Evolutionary conservation across 2,888 invertebrate genomes (phyloP).

Genomic region (Drosophila falleni): DNA sequence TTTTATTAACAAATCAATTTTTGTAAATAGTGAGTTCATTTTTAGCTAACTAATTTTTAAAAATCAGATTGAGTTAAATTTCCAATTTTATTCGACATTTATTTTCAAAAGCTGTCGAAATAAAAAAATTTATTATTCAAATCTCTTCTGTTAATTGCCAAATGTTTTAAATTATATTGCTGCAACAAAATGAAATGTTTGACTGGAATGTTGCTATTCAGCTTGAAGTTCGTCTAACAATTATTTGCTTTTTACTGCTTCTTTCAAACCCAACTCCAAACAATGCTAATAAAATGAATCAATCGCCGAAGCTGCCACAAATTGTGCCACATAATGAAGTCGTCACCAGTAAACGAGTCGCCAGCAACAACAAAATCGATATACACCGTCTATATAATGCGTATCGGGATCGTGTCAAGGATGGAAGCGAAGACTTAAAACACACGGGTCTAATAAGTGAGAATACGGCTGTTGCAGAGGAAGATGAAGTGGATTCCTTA

Average conservation of each 20-base stretch:
- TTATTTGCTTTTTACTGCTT: constrained; percentile 42
- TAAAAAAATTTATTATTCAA: neutral
- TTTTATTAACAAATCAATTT: no score
- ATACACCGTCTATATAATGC: constrained; percentile 52
- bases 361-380: constrained; percentile 20
- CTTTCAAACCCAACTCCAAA: constrained; percentile 14
- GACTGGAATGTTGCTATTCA: constrained; percentile 38
- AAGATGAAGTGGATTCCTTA: constrained; percentile 13
- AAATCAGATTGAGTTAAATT: constrained; percentile 20
- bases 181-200: constrained; percentile 72
- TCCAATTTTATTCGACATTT: constrained; percentile 4
- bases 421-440: constrained; percentile 3
- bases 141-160: constrained; percentile 16
- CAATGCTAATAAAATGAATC: constrained; percentile 5
- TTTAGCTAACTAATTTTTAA: neutral
- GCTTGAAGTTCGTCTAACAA: constrained; percentile 23
- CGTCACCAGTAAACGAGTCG: constrained; percentile 4
- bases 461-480: constrained; percentile 17
- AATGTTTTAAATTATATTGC: constrained; percentile 29
- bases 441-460: constrained; percentile 10
- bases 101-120: neutral
- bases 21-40: neutral
- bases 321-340: constrained; percentile 20
- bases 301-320: constrained; percentile 10
- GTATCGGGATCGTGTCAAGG: constrained; percentile 37